Conservation (phyloP, 2,797 vertebrate genomes). For the Dromococcyx pavoninus region DNA sequence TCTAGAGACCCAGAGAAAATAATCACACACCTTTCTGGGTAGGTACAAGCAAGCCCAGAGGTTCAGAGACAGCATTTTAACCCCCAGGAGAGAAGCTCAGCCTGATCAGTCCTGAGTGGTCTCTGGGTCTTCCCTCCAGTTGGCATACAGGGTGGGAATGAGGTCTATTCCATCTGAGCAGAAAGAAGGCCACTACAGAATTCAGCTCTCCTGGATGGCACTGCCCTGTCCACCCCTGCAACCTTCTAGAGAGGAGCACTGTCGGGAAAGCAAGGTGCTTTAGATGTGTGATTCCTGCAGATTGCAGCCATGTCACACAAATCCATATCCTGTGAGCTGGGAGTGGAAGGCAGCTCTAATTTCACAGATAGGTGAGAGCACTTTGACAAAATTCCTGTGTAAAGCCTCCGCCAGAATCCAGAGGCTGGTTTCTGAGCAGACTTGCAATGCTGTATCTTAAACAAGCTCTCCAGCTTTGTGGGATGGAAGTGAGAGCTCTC, state of each 20-base stretch:
- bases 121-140: not conserved
- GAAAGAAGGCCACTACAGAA: not conserved
- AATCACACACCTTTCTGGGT: not conserved
- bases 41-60: not conserved
- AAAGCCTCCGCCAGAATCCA: not conserved
- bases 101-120: not conserved
- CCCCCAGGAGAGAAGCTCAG: not conserved
- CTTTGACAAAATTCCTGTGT: not conserved
- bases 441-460: not conserved
- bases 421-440: not conserved
- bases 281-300: not conserved
- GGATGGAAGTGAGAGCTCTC: not conserved
- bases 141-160: not conserved
- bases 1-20: not conserved
- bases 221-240: not conserved
- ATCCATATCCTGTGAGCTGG: fast-evolving
- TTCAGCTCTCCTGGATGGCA: not conserved
- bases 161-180: not conserved
- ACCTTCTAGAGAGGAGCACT: not conserved
- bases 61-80: not conserved
- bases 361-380: not conserved
- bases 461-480: fast-evolving
- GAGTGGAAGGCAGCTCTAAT: not conserved
- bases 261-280: fast-evolving
- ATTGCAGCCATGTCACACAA: not conserved